Evolutionary conservation across 2,113 vertebrate genomes (phyloP).

Genomic region (Motacilla alba): DNA sequence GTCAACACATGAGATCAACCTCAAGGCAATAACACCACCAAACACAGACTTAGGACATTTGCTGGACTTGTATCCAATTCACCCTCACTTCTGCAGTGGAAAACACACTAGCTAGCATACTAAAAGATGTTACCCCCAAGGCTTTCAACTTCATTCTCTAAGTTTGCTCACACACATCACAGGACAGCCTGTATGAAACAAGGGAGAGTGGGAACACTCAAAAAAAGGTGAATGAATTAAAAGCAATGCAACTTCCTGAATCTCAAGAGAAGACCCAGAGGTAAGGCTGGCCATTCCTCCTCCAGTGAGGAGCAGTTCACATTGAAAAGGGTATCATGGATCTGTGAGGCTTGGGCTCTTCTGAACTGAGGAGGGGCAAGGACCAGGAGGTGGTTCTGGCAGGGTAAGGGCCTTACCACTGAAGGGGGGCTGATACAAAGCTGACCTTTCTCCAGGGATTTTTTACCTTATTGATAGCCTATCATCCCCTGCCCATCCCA

Average conservation of each 20-base stretch:
- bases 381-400: neutral
- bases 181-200: neutral
- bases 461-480: rapidly evolving
- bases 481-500: rapidly evolving
- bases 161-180: neutral
- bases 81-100: neutral
- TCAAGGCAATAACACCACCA: neutral
- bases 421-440: neutral
- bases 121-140: no score
- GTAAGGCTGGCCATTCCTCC: neutral
- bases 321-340: neutral
- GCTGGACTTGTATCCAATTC: neutral
- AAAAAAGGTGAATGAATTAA: neutral
- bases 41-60: neutral
- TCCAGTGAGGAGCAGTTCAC: neutral
- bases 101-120: neutral
- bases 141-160: neutral
- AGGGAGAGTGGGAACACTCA: neutral
- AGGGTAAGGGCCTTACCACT: neutral
- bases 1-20: neutral
- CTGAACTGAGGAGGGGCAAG: rapidly evolving
- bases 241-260: neutral
- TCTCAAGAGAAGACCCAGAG: neutral
- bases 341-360: neutral
- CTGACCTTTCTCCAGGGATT: neutral